Conservation (phyloP, 1,140 invertebrate genomes). For the Trinorchestia longiramus region DNA sequence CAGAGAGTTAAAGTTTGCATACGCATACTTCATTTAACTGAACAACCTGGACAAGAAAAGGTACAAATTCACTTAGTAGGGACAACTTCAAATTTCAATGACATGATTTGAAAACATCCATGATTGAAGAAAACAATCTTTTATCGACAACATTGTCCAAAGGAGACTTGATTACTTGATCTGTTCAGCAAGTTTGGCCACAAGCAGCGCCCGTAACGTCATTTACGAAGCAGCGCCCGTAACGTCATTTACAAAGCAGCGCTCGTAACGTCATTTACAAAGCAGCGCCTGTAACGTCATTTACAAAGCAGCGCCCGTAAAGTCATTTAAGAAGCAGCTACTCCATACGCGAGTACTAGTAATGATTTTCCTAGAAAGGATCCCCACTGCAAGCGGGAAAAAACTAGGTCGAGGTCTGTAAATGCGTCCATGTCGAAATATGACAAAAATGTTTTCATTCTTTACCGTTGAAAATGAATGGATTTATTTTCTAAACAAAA, state of each 20-base stretch:
- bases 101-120: neutral
- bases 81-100: neutral
- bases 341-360: no score
- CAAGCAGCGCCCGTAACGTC: no score
- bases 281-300: no score
- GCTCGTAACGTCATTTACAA: no score
- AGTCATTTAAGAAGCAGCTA: no score
- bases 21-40: neutral
- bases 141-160: neutral
- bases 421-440: neutral
- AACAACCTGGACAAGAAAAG: neutral
- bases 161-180: neutral
- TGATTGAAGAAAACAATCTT: neutral
- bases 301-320: no score
- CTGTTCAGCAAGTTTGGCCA: neutral
- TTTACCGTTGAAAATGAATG: neutral
- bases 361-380: neutral
- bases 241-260: no score
- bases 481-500: neutral
- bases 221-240: no score
- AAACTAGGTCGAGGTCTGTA: neutral
- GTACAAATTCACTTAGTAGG: neutral
- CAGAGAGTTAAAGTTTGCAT: neutral
- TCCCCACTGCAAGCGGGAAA: neutral
- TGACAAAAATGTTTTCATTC: neutral